These are phyloP conservation scores for Bombus confusus DNA, from an alignment of 1,140 invertebrate species.

Conservation along the genomic window DNA sequence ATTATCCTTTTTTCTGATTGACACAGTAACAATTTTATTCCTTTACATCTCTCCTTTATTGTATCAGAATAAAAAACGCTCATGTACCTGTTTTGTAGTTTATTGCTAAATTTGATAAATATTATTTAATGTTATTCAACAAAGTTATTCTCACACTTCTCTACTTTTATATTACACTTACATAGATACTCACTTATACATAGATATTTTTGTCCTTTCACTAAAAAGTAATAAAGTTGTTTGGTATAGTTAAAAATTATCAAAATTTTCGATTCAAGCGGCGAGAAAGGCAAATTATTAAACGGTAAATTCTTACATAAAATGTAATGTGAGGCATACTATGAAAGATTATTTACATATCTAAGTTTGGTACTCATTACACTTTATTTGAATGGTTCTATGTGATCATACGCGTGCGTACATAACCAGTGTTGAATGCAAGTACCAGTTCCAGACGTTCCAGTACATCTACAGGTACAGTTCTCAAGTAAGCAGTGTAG, in stretches of 20 bases:
- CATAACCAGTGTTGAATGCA: no score
- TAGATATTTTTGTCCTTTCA: no score
- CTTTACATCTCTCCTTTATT: neutral
- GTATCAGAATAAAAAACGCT: neutral
- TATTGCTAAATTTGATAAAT: neutral
- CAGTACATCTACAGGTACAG: neutral
- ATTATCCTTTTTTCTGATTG: neutral
- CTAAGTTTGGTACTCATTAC: neutral
- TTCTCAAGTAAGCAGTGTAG: no score
- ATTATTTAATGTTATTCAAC: no score
- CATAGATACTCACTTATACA: no score
- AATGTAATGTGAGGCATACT: no score
- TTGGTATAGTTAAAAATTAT: neutral
- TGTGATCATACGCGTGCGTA: neutral
- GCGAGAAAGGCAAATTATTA: no score
- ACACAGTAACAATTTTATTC: neutral
- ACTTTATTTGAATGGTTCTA: neutral
- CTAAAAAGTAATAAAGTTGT: neutral
- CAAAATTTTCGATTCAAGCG: no score
- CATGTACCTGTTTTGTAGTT: neutral
- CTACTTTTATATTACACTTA: no score
- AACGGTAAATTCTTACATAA: no score
- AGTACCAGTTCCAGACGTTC: neutral
- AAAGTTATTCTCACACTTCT: no score
- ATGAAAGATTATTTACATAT: neutral